Percentiles rank a stretch among this genome's conserved stretches.
phyloP scores from a whole-genome alignment of 2,113 vertebrate genomes.

The Gymnocephalus cernua region DNA sequence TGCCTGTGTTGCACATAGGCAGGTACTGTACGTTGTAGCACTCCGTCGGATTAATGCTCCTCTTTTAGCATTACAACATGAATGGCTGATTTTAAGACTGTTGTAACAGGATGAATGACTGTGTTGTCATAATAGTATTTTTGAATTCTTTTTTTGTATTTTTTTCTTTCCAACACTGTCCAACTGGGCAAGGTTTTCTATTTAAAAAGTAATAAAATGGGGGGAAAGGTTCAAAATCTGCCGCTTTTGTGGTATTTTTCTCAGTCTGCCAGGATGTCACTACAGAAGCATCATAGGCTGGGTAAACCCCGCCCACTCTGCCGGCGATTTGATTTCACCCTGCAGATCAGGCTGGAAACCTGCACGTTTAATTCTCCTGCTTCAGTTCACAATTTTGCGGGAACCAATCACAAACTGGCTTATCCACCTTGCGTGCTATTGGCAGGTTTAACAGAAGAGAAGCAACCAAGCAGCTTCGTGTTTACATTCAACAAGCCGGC shows the following conservation, averaged over 20 bases:
- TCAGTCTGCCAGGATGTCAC: background rate
- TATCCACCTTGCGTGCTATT: too few species aligned
- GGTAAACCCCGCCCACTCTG: too few species aligned
- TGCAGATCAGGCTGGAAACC: too few species aligned
- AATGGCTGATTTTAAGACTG: constrained; percentile 39
- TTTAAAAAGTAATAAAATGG: constrained; percentile 82
- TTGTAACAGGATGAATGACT: constrained; percentile 43
- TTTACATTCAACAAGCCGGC: too few species aligned
- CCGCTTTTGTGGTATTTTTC: constrained; percentile 26
- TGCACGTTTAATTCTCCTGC: too few species aligned
- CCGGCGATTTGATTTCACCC: too few species aligned
- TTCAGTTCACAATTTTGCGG: too few species aligned
- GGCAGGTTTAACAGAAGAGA: too few species aligned
- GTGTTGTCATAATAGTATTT: constrained; percentile 45
- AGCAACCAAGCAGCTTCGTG: too few species aligned
- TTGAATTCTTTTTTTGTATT: constrained; percentile 54
- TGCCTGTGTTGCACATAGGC: constrained; percentile 5
- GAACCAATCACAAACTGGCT: too few species aligned
- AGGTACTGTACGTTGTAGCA: constrained; percentile 35
- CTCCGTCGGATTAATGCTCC: constrained; percentile 21
- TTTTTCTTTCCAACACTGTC: constrained; percentile 69
- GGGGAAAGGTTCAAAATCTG: constrained; percentile 56
- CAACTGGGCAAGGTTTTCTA: constrained; percentile 80
- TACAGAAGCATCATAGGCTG: too few species aligned
- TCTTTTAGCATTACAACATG: constrained; percentile 29